These are phyloP conservation scores for Bombus terrestris DNA, from an alignment of 1,140 invertebrate genomes.

Conservation along the genomic window DNA sequence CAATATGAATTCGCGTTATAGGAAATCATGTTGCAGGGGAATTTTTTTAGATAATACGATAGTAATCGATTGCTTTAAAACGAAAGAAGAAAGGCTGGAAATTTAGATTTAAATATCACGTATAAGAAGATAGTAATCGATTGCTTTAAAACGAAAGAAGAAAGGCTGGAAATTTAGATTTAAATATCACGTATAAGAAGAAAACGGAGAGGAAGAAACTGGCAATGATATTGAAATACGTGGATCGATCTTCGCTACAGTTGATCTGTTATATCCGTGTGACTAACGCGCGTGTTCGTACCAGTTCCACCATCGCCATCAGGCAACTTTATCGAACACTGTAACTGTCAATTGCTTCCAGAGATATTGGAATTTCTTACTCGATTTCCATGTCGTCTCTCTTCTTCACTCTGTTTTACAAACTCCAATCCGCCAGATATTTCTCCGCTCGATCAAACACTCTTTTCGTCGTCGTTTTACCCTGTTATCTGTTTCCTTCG, in stretches of 20 bases:
- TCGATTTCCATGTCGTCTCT: background rate
- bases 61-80: too few species aligned
- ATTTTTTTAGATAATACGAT: too few species aligned
- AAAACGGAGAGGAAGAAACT: too few species aligned
- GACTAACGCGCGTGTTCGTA: conserved; percentile 9
- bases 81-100: too few species aligned
- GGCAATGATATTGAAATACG: background rate
- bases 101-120: background rate
- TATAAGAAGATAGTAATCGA: too few species aligned
- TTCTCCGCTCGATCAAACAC: background rate
- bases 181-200: background rate
- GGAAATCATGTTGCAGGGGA: too few species aligned
- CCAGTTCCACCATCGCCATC: conserved; percentile 2
- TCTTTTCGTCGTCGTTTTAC: background rate
- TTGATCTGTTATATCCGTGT: background rate
- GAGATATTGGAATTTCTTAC: conserved; percentile 26
- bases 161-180: background rate
- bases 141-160: too few species aligned
- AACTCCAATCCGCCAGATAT: background rate
- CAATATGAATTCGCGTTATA: too few species aligned
- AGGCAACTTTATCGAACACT: conserved; percentile 15
- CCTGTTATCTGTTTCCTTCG: background rate
- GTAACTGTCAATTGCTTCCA: conserved; percentile 13
- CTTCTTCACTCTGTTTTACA: background rate
- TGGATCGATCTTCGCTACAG: conserved; percentile 1